Conservation (phyloP, 2,888 invertebrate species). For the Arrhopalites spinosus region DNA sequence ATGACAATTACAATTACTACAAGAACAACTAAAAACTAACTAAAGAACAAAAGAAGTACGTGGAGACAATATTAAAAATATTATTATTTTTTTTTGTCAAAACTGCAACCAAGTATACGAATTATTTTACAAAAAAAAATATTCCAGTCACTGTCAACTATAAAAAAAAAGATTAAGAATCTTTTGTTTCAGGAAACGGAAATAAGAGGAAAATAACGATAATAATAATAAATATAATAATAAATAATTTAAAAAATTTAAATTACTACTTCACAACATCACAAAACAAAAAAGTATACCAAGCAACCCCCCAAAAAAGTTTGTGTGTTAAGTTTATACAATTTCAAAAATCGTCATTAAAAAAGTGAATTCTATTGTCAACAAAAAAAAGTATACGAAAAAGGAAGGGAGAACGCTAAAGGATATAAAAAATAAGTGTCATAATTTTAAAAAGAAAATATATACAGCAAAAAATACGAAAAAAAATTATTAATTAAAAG, state of each 20-base stretch:
- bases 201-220: not conserved
- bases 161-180: not conserved
- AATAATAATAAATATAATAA: not conserved
- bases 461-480: not conserved
- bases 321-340: not conserved
- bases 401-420: not conserved
- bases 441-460: not conserved
- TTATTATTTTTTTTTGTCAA: conserved; percentile 22
- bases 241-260: not conserved
- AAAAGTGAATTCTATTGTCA: conserved; percentile 10
- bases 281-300: not conserved
- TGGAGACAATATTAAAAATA: conserved; percentile 14
- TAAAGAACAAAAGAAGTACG: too few species aligned
- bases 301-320: not conserved
- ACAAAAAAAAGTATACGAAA: conserved; percentile 8
- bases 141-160: conserved; percentile 33
- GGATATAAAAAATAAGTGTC: not conserved
- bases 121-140: conserved; percentile 34
- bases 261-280: not conserved
- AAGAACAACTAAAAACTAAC: not conserved
- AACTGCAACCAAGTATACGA: conserved; percentile 54
- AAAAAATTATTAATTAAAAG: not conserved
- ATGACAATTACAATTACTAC: not conserved
- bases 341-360: not conserved
- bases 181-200: not conserved